Evolutionary conservation across 2,113 vertebrate species (phyloP).

Genomic region (Solea solea): DNA sequence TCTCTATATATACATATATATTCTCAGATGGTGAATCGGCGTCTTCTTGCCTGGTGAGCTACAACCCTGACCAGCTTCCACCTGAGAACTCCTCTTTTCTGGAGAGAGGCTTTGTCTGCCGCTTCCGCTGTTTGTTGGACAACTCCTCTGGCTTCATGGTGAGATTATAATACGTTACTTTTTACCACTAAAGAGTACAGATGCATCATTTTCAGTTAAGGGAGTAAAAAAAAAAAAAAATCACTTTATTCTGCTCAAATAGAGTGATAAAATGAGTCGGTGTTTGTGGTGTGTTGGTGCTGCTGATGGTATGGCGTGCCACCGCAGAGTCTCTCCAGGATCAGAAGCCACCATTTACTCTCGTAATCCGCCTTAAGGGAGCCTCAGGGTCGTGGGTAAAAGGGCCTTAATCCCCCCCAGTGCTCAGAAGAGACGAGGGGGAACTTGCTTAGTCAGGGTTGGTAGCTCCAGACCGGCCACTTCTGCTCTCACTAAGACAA

Average conservation of each 20-base stretch:
- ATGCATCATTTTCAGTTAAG: too few species aligned
- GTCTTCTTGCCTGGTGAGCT: constrained; percentile 46
- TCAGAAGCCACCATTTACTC: constrained; percentile 61
- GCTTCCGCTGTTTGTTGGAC: constrained; percentile 85
- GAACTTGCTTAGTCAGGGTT: constrained; percentile 50
- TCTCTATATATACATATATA: not conserved
- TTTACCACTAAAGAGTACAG: too few species aligned
- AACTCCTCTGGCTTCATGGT: constrained; percentile 85
- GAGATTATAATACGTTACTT: not conserved
- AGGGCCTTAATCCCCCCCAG: constrained; percentile 48
- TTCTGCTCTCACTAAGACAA: constrained; percentile 12
- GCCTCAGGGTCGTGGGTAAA: constrained; percentile 63
- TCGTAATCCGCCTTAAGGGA: constrained; percentile 68
- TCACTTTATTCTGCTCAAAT: too few species aligned
- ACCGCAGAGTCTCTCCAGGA: constrained; percentile 48
- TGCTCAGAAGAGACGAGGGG: constrained; percentile 24
- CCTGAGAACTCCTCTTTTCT: constrained; percentile 84
- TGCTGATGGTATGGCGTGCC: constrained; percentile 51
- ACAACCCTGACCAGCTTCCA: constrained; percentile 72
- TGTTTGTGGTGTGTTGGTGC: constrained; percentile 1
- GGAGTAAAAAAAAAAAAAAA: too few species aligned
- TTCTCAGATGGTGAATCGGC: constrained; percentile 29
- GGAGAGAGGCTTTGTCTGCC: constrained; percentile 83
- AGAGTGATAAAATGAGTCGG: not conserved
- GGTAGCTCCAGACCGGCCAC: constrained; percentile 5